A percentile compares a stretch with the other conserved stretches of the same genome.
Conservation (phyloP, 2,888 invertebrate genomes). For the Drosophila picticornis region DNA sequence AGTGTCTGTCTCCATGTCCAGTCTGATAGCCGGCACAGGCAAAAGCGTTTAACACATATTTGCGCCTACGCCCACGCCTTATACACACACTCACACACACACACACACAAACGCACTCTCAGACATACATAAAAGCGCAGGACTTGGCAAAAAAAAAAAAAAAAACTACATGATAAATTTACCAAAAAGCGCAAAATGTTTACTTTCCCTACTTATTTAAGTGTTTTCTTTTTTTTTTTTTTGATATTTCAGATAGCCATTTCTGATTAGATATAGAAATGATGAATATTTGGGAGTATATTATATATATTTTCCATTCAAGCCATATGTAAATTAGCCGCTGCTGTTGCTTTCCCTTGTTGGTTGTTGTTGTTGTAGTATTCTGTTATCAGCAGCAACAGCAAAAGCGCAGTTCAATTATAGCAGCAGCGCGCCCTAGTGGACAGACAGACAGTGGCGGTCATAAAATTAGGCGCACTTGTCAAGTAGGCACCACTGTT, state of each 20-base stretch:
- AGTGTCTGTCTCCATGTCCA: constrained; percentile 27
- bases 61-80: constrained; percentile 72
- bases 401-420: constrained; percentile 47
- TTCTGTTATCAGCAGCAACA: constrained; percentile 51
- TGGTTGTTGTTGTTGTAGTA: constrained; percentile 22
- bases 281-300: constrained; percentile 47
- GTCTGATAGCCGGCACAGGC: constrained; percentile 48
- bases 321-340: constrained; percentile 76
- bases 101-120: constrained; percentile 11
- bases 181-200: constrained; percentile 35
- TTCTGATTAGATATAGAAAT: constrained; percentile 61
- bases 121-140: constrained; percentile 33
- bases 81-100: constrained; percentile 32
- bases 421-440: constrained; percentile 59
- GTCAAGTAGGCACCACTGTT: constrained; percentile 37
- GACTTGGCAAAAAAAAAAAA: constrained; percentile 31
- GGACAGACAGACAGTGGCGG: constrained; percentile 63
- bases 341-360: constrained; percentile 30
- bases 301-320: constrained; percentile 40
- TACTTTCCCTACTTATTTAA: constrained; percentile 6
- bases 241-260: constrained; percentile 46
- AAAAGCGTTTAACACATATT: constrained; percentile 49
- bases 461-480: constrained; percentile 54
- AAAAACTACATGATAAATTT: constrained; percentile 49
- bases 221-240: constrained; percentile 25